These are phyloP conservation scores for Podilymbus podiceps DNA, from an alignment of 2,113 vertebrate species.

Conservation along the genomic window DNA sequence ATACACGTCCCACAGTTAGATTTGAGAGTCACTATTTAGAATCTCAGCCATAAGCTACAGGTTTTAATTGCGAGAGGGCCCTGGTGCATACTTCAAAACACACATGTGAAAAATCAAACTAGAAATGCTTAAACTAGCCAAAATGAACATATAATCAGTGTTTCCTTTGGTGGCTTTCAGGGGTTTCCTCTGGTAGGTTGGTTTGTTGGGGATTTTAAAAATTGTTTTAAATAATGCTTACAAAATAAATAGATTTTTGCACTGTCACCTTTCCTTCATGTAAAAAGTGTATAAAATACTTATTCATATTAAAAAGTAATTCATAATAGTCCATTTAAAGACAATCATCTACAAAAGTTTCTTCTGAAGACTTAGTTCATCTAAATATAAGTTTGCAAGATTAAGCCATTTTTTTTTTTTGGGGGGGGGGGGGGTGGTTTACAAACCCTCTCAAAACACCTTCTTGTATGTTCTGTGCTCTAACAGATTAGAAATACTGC, in stretches of 20 bases:
- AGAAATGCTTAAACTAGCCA: neutral
- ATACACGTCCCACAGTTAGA: neutral
- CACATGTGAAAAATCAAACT: neutral
- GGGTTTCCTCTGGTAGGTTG: neutral
- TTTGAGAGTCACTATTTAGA: neutral
- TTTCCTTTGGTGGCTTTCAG: neutral
- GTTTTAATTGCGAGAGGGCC: neutral
- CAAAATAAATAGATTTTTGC: neutral
- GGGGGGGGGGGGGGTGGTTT: too few species aligned
- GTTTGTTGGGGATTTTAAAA: too few species aligned
- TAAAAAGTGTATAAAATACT: neutral
- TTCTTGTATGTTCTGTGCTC: neutral
- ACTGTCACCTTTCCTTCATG: neutral
- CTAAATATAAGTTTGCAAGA: neutral
- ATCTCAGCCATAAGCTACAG: too few species aligned
- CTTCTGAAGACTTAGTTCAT: neutral
- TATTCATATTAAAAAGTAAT: neutral
- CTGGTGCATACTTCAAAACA: rapidly evolving
- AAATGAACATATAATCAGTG: neutral
- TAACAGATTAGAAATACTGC: neutral
- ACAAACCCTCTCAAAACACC: neutral
- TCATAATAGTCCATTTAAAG: neutral
- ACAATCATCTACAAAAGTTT: neutral
- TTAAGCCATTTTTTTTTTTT: neutral
- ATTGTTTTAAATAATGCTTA: neutral